Evolutionary conservation across 2,797 vertebrate genomes (phyloP), one percentile per base, ranked within the genome.

Genomic region (Protonibea diacanthus): DNA sequence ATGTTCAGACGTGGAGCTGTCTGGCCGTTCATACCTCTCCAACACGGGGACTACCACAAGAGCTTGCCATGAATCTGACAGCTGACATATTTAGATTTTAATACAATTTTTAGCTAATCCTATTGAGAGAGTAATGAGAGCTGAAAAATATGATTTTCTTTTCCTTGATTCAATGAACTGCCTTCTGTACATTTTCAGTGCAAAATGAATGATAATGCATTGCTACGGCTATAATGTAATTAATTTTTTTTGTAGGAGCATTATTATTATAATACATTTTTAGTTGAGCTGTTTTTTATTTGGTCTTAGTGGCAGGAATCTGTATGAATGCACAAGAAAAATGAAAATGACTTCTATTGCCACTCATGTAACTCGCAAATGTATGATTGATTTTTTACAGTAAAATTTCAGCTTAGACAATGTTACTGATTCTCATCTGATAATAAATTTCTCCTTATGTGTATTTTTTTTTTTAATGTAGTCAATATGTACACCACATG

Each of bases 151-250:
- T 23, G 2, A 6, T 38, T 45, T 57, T 64, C 18, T 17, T 71
- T 57, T 47, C 6, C 23, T 66, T 78, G 60, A 47, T 63, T 74
- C 63, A 27, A 61, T 57, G 23, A 63, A 42, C 23, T 66, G 15
- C 42, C 44, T 65, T 23, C 6, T 83, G 59, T 73, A 56, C n/a
- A 56, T 77, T 77, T 69, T 70, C 27, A 61, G 21, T 25, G 33
- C 53, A 70, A 55, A 61, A 69, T 18, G 6, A 17, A 20, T 47
- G 15, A 68, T 38, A 45, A 29, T 20, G 47, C 45, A 58, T 40
- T n/a, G 14, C 38, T 59, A 23, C 27, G 23, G 23, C 4, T 47
- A 9, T 61, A 9, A 13, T 69, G 12, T 68, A 6, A 65, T 71
- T 55, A 44, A 55, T 67, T 8, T 42, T 71, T 85, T 71, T 77